Evolutionary conservation across 2,888 invertebrate species (phyloP), one percentile per base, ranked within the genome.

Genomic region (Euphydryas editha): DNA sequence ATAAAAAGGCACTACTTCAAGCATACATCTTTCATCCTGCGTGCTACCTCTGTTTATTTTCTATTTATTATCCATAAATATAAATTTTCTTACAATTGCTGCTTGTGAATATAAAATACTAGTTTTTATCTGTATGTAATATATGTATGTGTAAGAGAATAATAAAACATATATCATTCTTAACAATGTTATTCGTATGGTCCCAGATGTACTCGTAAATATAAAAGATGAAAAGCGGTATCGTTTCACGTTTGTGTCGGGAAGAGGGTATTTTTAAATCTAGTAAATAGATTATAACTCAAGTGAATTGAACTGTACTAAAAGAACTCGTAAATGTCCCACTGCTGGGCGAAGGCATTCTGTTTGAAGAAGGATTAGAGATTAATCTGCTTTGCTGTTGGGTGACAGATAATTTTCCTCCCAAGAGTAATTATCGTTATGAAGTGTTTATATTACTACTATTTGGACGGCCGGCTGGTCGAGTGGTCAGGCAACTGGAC

Each of bases 171-270:
- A 21, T 47, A 47, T 47, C 47, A 47, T 13, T 13, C 47, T 15
- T n/a, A n/a, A 51, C 15, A 51, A 49, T 49, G 1, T 51, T 20
- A 15, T 51, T 15, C 49, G n/a, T 15, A 17, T 36, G 54, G 17
- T 36, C 54, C 15, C 54, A 36, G 30, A 8, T 36, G 36, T 24
- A 17, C 10, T 54, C 30, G 30, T 54, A 54, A 54, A 54, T 36
- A 36, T 30, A 54, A 54, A 54, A 17, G 10, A 24, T 15, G 5
- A 7, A 17, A 10, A 17, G n/a, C 17, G 30, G 8, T 54, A 17
- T 5, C 51, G n/a, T 47, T 47, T 8, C 8, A 11, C 2, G 15
- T 18, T 42, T 42, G 3, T 44, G 6, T 13, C 15, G 15, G n/a
- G n/a, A 44, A 44, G 6, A 15, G 42, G n/a, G 42, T 15, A 44